These are phyloP conservation scores for Agelastica alni DNA, from an alignment of 2,888 invertebrate genomes.

Conservation along the genomic window DNA sequence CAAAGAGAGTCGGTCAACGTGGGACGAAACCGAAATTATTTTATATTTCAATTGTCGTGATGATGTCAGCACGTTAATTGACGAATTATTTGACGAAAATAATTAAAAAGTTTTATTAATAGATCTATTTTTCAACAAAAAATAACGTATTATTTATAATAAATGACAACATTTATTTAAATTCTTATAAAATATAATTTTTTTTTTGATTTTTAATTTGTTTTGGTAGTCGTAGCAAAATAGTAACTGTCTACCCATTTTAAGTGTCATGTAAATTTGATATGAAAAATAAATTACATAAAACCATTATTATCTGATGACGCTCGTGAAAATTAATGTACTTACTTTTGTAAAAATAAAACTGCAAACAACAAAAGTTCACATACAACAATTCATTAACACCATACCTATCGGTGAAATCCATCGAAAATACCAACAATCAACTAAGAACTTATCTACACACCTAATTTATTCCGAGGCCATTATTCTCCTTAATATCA, in stretches of 20 bases:
- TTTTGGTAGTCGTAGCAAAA: too few species aligned
- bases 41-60: conserved; percentile 11
- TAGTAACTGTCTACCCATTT: too few species aligned
- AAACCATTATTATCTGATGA: too few species aligned
- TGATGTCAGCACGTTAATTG: conserved; percentile 9
- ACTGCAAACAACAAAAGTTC: background rate
- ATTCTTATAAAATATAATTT: too few species aligned
- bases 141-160: background rate
- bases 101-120: background rate
- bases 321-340: too few species aligned
- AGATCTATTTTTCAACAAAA: background rate
- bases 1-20: conserved; percentile 5
- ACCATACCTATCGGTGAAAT: background rate
- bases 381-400: background rate
- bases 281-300: too few species aligned
- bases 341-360: background rate
- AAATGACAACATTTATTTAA: too few species aligned
- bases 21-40: conserved; percentile 16
- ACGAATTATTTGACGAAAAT: conserved; percentile 5
- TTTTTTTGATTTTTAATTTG: too few species aligned
- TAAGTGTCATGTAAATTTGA: too few species aligned
- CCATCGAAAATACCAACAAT: background rate
- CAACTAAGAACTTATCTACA: background rate
- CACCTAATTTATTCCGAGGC: conserved; percentile 36
- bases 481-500: conserved; percentile 43